Percentiles rank a stretch among this genome's conserved stretches.
These are phyloP conservation scores for Tricholaema leucomelas DNA, from an alignment of 2,113 vertebrate species.

Conservation along the genomic window DNA sequence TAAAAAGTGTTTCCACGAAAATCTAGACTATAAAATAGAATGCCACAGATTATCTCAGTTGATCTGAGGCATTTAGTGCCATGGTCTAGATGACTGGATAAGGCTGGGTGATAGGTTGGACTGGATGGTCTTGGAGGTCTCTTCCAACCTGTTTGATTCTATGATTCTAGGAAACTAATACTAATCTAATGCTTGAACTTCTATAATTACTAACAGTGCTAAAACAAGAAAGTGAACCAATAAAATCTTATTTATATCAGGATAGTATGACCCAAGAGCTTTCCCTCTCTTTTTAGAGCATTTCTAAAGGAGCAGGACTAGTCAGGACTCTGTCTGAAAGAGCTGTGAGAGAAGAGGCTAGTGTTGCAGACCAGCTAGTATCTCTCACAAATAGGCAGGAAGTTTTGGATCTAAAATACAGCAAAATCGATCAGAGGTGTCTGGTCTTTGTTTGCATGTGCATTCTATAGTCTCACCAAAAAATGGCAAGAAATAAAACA, in stretches of 20 bases:
- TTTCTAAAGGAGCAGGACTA: background rate
- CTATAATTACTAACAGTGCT: background rate
- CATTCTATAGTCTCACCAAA: background rate
- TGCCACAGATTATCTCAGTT: background rate
- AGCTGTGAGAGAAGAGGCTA: background rate
- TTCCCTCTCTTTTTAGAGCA: background rate
- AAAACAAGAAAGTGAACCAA: background rate
- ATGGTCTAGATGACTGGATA: too few species aligned
- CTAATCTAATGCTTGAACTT: background rate
- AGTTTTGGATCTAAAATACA: background rate
- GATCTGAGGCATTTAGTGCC: too few species aligned
- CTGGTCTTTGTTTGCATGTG: background rate
- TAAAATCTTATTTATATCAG: background rate
- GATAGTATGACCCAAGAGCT: background rate
- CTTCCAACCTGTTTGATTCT: too few species aligned
- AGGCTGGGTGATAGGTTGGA: too few species aligned
- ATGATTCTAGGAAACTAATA: too few species aligned
- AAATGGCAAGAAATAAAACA: background rate
- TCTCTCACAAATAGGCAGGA: background rate
- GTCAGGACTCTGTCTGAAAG: background rate
- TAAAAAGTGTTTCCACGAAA: background rate
- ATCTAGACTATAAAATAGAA: background rate
- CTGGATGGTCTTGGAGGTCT: too few species aligned
- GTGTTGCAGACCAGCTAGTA: background rate
- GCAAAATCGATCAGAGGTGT: background rate